Conservation (phyloP, 1,140 invertebrate genomes). For the Magallana gigas region DNA sequence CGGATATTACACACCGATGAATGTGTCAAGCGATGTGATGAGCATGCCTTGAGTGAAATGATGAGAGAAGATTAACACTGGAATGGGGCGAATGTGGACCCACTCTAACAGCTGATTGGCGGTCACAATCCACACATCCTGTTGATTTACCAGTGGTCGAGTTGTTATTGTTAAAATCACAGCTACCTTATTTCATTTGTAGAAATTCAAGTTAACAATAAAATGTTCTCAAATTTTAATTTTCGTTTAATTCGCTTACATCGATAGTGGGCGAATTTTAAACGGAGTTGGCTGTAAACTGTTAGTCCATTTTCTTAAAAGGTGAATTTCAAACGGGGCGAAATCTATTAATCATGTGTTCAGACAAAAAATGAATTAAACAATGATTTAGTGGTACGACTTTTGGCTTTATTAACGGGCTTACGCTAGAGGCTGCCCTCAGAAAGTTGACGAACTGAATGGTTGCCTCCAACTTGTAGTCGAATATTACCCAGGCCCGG, state of each 20-base stretch:
- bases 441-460: slow-evolving; percentile 60
- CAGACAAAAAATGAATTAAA: too few relatives aligned
- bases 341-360: too few relatives aligned
- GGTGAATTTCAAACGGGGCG: too few relatives aligned
- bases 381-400: too few relatives aligned
- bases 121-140: slow-evolving; percentile 49
- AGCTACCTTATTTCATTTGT: background rate
- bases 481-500: too few relatives aligned
- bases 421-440: slow-evolving; percentile 59
- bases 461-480: slow-evolving; percentile 56
- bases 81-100: slow-evolving; percentile 52
- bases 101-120: slow-evolving; percentile 50
- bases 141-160: background rate
- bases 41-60: too few relatives aligned
- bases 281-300: too few relatives aligned
- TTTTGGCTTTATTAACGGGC: background rate
- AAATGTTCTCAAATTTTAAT: background rate
- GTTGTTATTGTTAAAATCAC: background rate
- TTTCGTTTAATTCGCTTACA: background rate
- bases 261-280: too few relatives aligned
- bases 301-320: too few relatives aligned
- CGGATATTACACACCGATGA: background rate
- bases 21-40: background rate
- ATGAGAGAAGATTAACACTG: background rate
- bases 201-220: too few relatives aligned